Percentiles rank a stretch among this genome's conserved stretches.
Conservation (phyloP, 2,797 vertebrate genomes). For the Cyprinella venusta region DNA sequence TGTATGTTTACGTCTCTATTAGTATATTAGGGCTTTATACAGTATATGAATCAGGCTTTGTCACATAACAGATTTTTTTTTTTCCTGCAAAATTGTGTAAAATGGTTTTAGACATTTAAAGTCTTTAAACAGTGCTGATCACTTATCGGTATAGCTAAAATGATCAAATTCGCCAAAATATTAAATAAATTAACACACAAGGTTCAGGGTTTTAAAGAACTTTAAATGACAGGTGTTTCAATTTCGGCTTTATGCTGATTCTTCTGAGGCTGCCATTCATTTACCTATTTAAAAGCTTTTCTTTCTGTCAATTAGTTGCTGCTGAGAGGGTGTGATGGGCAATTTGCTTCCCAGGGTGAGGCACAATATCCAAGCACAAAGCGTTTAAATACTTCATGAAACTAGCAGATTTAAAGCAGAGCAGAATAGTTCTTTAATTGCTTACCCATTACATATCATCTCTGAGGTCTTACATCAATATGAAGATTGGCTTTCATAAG, state of each 20-base stretch:
- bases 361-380: conserved; percentile 21
- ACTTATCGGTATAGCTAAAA: neutral
- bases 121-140: neutral
- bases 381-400: conserved; percentile 23
- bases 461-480: neutral
- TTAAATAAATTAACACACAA: neutral
- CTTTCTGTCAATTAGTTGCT: conserved; percentile 39
- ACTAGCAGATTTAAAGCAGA: conserved; percentile 6
- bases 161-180: neutral
- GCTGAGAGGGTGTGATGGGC: conserved; percentile 42
- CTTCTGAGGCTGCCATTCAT: neutral
- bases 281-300: conserved; percentile 35
- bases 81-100: too few species aligned
- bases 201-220: neutral
- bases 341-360: conserved; percentile 39
- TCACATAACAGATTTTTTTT: neutral
- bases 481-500: neutral
- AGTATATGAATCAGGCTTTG: neutral
- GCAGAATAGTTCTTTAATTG: neutral
- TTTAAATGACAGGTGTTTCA: neutral
- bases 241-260: neutral
- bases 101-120: neutral
- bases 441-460: neutral
- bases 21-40: neutral
- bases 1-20: neutral